Base-by-base conservation (phyloP, 2,888 invertebrate genomes). In the Cerceris rybyensis region DNA sequence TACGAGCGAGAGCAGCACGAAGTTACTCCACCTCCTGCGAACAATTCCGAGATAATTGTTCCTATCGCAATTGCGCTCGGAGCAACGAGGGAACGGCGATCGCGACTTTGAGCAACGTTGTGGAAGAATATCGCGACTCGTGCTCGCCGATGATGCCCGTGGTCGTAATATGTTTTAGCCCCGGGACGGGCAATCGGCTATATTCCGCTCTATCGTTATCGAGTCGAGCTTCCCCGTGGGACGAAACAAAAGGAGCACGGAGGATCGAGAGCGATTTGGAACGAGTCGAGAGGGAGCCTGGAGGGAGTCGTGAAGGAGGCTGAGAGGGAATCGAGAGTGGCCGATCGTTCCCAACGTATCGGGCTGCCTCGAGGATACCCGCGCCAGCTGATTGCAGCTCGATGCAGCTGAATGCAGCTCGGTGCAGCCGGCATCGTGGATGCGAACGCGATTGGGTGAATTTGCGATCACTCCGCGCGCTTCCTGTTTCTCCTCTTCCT, bases 181-280 rank as follows among this genome's bases (percentile, higher is more conserved):
- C 42, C 8, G 52, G 61, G 72, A 39, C 64, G 57, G 42, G 59
- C 59, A 28, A 64, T 41, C 52, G 85, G 81, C 58, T 63, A 68
- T 55, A 55, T 75, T 59, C 54, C 54, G 55, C 13, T 59, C 49
- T 67, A 84, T 86, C 84, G 86, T 86, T 86, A 86, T 79, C 43
- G 28, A 7, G n/a, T 28, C 58, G 46, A 55, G 46, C 52, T 57
- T 67, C 58, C 75, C 55, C 71, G 59, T 57, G 50, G 64, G 14
- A 9, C 14, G 43, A 60, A 5, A 55, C 42, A 43, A 61, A 50
- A 39, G 42, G 42, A 50, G 9, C 6, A 52, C 7, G 63, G 14
- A 64, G 14, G n/a, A 52, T 52, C 28, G 46, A 54, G 57, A 57
- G 39, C 16, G 42, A 60, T 28, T 4, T 28, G 46, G 42, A 61